phyloP scores from a whole-genome alignment of 2,113 vertebrate genomes.

The Microtus ochrogaster region DNA sequence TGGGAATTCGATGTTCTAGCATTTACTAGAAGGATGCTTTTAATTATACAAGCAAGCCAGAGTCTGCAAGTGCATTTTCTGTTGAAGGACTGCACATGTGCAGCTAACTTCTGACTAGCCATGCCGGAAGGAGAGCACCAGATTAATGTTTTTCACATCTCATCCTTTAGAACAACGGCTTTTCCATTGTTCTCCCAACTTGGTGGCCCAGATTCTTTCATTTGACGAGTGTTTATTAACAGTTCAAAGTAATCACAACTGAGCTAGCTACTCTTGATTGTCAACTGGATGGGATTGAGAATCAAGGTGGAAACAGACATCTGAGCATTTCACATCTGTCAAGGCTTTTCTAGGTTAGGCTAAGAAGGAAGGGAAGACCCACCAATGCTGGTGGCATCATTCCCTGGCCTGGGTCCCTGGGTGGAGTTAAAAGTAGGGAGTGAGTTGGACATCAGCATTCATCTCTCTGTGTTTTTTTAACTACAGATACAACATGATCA shows the following conservation, averaged over 20 bases:
- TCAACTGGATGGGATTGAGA: not conserved
- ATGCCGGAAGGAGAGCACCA: conserved; percentile 48
- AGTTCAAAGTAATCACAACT: not conserved
- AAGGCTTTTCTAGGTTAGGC: not conserved
- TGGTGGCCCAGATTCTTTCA: too few relatives aligned
- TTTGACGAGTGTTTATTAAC: not conserved
- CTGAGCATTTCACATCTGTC: not conserved
- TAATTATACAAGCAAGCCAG: conserved; percentile 82
- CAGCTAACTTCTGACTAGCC: conserved; percentile 76
- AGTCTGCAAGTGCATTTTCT: conserved; percentile 55
- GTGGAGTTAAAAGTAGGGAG: not conserved
- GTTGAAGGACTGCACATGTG: conserved; percentile 77
- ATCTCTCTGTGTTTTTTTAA: not conserved
- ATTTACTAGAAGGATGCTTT: conserved; percentile 11
- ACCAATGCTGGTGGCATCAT: not conserved
- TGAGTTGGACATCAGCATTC: not conserved
- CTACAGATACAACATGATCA: too few relatives aligned
- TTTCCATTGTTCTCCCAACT: conserved; percentile 69
- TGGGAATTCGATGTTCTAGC: conserved; percentile 83
- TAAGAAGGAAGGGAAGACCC: too few relatives aligned
- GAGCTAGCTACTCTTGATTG: too few relatives aligned
- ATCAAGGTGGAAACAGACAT: not conserved
- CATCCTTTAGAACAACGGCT: not conserved
- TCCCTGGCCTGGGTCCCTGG: not conserved
- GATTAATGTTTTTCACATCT: conserved; percentile 61